These are phyloP conservation scores for Phrynosoma blainvillii DNA, from an alignment of 2,113 vertebrate species.

Conservation along the genomic window DNA sequence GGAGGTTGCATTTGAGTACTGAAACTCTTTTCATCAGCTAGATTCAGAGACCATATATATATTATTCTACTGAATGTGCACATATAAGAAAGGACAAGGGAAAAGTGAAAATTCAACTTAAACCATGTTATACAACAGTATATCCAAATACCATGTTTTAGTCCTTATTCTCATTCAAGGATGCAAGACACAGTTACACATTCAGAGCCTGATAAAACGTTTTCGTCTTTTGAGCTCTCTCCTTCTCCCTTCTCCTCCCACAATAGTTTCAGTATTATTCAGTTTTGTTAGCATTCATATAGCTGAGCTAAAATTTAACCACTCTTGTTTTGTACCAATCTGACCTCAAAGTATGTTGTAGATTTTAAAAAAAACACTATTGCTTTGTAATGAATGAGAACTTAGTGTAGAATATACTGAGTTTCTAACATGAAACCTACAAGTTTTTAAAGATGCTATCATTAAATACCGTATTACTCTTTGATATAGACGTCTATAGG, in stretches of 20 bases:
- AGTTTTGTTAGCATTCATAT: constrained; percentile 21
- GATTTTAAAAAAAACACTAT: constrained; percentile 19
- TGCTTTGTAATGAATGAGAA: constrained; percentile 8
- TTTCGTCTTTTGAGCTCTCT: neutral
- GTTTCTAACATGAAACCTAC: neutral
- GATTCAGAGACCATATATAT: neutral
- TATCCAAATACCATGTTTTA: neutral
- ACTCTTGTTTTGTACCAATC: constrained; percentile 22
- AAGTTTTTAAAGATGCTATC: neutral
- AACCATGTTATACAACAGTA: neutral
- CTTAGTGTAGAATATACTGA: neutral
- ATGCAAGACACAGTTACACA: neutral
- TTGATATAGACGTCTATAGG: neutral
- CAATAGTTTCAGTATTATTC: constrained; percentile 35
- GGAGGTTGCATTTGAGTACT: neutral
- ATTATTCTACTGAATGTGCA: neutral
- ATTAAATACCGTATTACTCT: neutral
- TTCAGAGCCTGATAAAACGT: neutral
- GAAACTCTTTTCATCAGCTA: neutral
- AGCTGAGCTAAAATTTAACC: constrained; percentile 15
- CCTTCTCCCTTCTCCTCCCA: constrained; percentile 22
- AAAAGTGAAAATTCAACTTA: neutral
- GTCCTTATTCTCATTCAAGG: constrained; percentile 5
- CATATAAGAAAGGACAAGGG: neutral
- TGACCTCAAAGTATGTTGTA: constrained; percentile 19